Evolutionary conservation across 2,113 vertebrate genomes (phyloP), one percentile per base, ranked within the genome.

Genomic region (Chiloscyllium plagiosum): DNA sequence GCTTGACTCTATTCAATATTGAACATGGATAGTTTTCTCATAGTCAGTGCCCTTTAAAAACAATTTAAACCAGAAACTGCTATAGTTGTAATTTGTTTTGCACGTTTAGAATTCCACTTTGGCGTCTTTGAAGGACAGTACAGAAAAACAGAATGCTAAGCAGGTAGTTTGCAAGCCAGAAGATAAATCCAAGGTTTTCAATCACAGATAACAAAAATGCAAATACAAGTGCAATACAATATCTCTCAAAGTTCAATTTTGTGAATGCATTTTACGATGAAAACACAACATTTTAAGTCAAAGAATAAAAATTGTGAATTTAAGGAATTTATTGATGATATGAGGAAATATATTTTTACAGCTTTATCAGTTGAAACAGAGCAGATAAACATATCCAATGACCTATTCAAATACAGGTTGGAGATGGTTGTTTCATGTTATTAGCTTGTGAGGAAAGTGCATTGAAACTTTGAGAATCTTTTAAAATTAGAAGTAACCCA

Each of bases 71-170:
- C 69, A 95, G 66, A 95, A 95, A 95, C 42, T 22, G 66, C 69
- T 52, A 76, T 33, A 50, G 20, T 70, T 47, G 13, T 93, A 93
- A 29, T 65, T 90, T 65, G 56, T 92, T 69, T 66, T 69, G 50
- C 42, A 94, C 68, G 52, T 95, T 72, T 76, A 72, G 69, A 42
- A 76, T 95, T 95, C 8, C 66, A 95, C 33, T 72, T 95, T 72
- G 69, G 69, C 94, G 69, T 76, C 94, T 72, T 95, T 76, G 94
- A 95, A 95, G 94, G 94, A 95, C 94, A 52, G 47, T 47, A 72
- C 94, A 95, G 69, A 95, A 52, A 95, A 50, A 72, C 94, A 95
- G 69, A 76, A 29, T 47, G 42, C 70, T 76, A 76, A 95, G 8
- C 93, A 52, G 47, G 47, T 65, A 93, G 56, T 19, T 72, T 95